These are phyloP conservation scores for Babyrousa celebensis DNA, from an alignment of 2,797 vertebrate species.

Conservation along the genomic window DNA sequence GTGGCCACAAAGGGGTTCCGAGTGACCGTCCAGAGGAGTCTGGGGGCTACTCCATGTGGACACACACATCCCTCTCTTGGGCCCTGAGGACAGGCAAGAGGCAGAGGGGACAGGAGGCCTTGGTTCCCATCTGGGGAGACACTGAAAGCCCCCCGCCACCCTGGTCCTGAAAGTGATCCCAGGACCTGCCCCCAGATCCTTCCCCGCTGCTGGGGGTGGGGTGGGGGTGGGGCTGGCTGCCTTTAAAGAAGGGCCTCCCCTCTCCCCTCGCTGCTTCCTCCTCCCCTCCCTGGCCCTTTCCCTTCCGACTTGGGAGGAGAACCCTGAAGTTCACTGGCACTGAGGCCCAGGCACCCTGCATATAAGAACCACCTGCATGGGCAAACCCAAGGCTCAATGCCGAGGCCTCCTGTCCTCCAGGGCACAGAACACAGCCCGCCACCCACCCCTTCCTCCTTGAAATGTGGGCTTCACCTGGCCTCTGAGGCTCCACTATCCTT, in stretches of 20 bases:
- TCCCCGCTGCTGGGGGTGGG: no score
- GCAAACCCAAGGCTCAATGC: background rate
- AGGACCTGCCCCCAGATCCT: background rate
- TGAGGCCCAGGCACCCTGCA: no score
- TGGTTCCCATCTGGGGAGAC: background rate
- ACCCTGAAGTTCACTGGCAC: no score
- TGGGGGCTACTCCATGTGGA: background rate
- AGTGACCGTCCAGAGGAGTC: background rate
- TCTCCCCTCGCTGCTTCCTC: background rate
- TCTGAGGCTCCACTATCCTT: background rate
- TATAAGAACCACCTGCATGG: no score
- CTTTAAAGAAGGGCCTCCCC: background rate
- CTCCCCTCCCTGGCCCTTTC: no score
- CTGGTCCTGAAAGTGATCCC: background rate
- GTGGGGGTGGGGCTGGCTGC: background rate
- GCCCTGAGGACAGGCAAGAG: background rate
- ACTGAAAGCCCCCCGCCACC: no score
- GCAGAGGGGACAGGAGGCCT: background rate
- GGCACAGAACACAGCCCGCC: no score
- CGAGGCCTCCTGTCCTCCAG: background rate
- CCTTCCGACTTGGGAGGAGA: background rate
- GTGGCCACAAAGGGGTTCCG: background rate
- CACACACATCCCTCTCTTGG: no score
- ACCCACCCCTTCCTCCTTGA: background rate
- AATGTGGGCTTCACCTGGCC: background rate